Evolutionary conservation across 2,797 vertebrate genomes (phyloP).

Genomic region (Phaenicophaeus curvirostris): DNA sequence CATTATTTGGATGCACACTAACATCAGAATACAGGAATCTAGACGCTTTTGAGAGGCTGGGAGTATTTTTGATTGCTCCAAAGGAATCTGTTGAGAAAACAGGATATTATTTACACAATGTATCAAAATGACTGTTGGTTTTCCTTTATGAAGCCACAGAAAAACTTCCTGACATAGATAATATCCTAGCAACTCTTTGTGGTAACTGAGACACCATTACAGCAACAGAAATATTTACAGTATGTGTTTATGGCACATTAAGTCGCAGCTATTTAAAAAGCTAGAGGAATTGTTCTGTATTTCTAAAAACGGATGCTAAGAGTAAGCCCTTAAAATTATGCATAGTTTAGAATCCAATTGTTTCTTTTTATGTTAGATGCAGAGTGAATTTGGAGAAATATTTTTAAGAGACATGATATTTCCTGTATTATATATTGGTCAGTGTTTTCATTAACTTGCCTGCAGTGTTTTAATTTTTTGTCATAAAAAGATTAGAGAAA

Average conservation of each 20-base stretch:
- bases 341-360: background rate
- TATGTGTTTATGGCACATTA: constrained; percentile 45
- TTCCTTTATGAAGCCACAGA: constrained; percentile 47
- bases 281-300: constrained; percentile 9
- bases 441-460: background rate
- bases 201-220: constrained; percentile 38
- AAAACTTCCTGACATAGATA: constrained; percentile 63
- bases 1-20: background rate
- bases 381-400: background rate
- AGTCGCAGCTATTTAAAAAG: constrained; percentile 32
- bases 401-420: background rate
- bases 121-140: constrained; percentile 35
- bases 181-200: constrained; percentile 70
- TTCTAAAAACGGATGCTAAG: constrained; percentile 41
- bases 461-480: background rate
- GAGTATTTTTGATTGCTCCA: background rate
- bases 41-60: background rate
- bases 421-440: background rate
- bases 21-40: background rate
- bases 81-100: constrained; percentile 43
- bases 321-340: background rate
- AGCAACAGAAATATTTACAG: constrained; percentile 65
- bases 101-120: constrained; percentile 24
- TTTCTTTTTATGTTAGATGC: background rate
- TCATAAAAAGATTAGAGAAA: background rate